Base-by-base conservation (phyloP, 2,888 invertebrate species). In the Andrena chrysosceles region DNA sequence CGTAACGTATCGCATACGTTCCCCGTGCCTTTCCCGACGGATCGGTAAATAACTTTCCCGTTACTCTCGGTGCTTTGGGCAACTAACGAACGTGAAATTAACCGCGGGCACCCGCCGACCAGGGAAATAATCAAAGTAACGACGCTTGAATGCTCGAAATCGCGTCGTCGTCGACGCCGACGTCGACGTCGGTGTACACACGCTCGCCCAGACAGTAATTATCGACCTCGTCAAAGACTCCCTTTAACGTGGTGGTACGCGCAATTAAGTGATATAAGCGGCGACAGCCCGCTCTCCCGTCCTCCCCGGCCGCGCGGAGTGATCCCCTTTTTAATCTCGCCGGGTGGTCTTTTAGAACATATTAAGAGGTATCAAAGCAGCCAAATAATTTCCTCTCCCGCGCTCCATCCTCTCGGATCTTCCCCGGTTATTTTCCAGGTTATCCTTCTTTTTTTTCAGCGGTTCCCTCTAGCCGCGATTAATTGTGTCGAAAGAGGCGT, bases 11-110 rank as follows among this genome's bases (percentile, higher is more conserved):
- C 70, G 75, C 71, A 10, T 48, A 54, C 63, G 80, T 75, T 73
- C 23, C 48, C 78, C 35, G 59, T 31, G 59, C 52, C 52, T 69
- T 73, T 35, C 62, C 63, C 62, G 42, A 29, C 56, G 79, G 59
- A 70, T 71, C 77, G 84, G 71, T 75, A 77, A 84, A 84, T 84
- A 85, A 85, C 85, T 77, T 84, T 63, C 54, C 69, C 35, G 77
- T 84, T 81, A 72, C 70, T 76, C 78, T 60, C 84, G 77, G 69
- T 67, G 69, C 85, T 78, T 71, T 83, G 60, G 77, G 73, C 70
- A 75, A 72, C 77, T 84, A 84, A 84, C 84, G 78, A 85, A 85
- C 85, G 85, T 85, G 84, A 84, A 85, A 85, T 85, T 84, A 85
- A 81, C 80, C 81, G 75, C 83, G 69, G 74, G 66, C 68, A 56